Base-by-base conservation (phyloP, 2,113 vertebrate genomes). In the Oxygymnocypris stewartii region DNA sequence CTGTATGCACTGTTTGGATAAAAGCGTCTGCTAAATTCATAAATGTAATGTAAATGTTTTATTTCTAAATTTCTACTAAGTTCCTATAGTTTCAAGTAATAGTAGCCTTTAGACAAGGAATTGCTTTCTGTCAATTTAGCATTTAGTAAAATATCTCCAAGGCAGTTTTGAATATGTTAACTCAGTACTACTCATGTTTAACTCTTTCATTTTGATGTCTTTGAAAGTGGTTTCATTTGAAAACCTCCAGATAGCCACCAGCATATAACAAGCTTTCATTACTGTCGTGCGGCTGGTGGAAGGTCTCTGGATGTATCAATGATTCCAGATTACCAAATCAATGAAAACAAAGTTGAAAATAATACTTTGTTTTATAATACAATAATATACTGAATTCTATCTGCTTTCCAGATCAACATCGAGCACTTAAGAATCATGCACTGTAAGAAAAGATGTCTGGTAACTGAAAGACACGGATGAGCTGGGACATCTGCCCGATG, bases 401-500 rank as follows among this genome's bases (percentile, higher is more conserved):
- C n/a, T 49, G 61, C 40, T 67, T 47, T 67, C 63, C 13, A 4
- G 59, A 65, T 81, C 79, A 63, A 80, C 57, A 61, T 23, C 8
- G 44, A 82, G 18, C 80, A 82, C 25, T 71, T 49, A 69, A 49
- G 44, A 65, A 69, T 23, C 3, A 37, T 71, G 28, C 28, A 54
- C 14, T 78, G 28, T 54, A 57, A 78, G 12, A 54, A 57, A 78
- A 78, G 28, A 57, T 25, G 9, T 54, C 28, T 23, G 69, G 2
- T 59, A 6, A 18, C 42, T 44, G 13, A 82, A 67, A 82, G 61
- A 28, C n/a, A 6, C 18, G 5, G 40, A 44, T 82, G 44, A 82
- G 42, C 61, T 42, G 79, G 57, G 23, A 51, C 79, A 61, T 79
- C n/a, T 86, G 54, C 14, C 61, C 35, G 47, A 8, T 87, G 73